Conservation (phyloP, 2,888 invertebrate species). For the Agonopterix subpropinquella region DNA sequence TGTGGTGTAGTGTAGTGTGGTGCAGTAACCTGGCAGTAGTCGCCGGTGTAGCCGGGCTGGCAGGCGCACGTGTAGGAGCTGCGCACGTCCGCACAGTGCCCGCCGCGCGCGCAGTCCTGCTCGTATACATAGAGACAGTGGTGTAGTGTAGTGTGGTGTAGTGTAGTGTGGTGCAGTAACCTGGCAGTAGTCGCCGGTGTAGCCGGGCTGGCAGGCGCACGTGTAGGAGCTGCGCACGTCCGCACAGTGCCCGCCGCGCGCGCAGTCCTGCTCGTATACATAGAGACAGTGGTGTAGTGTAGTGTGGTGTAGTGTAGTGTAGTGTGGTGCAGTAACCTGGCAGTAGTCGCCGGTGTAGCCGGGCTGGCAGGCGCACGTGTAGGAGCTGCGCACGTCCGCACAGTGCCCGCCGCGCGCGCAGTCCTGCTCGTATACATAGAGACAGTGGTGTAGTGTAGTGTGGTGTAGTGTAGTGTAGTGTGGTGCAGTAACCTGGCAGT, state of each 20-base stretch:
- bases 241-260: constrained; percentile 73
- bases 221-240: constrained; percentile 77
- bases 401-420: constrained; percentile 79
- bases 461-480: constrained; percentile 22
- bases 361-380: constrained; percentile 85
- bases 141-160: constrained; percentile 23
- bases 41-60: constrained; percentile 84
- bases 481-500: constrained; percentile 75
- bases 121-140: no score
- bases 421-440: constrained; percentile 81
- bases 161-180: constrained; percentile 16
- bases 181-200: constrained; percentile 85
- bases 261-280: constrained; percentile 84
- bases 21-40: constrained; percentile 79
- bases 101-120: constrained; percentile 81
- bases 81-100: constrained; percentile 62
- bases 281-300: no score
- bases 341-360: constrained; percentile 91
- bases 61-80: constrained; percentile 86
- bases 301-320: constrained; percentile 22
- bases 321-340: constrained; percentile 32
- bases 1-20: not conserved
- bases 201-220: constrained; percentile 88
- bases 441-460: constrained; percentile 31
- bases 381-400: constrained; percentile 71